These are phyloP conservation scores for Acanthopleura granulata DNA, from an alignment of 2,888 invertebrate species.

Conservation along the genomic window DNA sequence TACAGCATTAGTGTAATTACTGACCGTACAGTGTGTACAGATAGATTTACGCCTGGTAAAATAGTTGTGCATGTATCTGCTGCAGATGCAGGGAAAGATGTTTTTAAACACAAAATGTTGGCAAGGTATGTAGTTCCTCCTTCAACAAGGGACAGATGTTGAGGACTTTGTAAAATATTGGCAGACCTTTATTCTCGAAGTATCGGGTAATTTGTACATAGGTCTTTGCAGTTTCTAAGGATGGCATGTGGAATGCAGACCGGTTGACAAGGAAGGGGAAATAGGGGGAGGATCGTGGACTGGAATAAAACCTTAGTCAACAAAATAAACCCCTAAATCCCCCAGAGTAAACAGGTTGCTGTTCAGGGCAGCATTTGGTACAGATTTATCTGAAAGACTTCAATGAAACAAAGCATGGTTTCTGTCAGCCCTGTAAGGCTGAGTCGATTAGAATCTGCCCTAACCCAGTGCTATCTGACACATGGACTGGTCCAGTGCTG, in stretches of 20 bases:
- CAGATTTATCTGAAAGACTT: background rate
- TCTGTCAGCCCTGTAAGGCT: background rate
- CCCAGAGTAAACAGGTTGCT: conserved; percentile 8
- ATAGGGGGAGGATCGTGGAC: background rate
- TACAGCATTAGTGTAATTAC: too few relatives aligned
- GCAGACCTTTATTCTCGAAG: too few relatives aligned
- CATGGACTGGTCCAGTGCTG: background rate
- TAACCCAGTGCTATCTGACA: background rate
- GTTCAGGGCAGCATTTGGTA: background rate
- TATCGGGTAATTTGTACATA: too few relatives aligned
- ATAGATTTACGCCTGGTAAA: too few relatives aligned
- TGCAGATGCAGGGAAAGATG: too few relatives aligned
- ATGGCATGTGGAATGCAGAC: background rate
- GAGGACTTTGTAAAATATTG: too few relatives aligned
- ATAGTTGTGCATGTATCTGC: too few relatives aligned
- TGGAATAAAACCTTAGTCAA: background rate
- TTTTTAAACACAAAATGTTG: too few relatives aligned
- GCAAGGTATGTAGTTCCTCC: too few relatives aligned
- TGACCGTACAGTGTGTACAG: too few relatives aligned
- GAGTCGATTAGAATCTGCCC: background rate
- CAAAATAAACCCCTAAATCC: conserved; percentile 2
- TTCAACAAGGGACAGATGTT: too few relatives aligned
- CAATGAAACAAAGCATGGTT: background rate
- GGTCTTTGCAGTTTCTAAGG: too few relatives aligned
- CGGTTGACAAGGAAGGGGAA: background rate